Evolutionary conservation across 2,797 vertebrate genomes (phyloP), one percentile per base, ranked within the genome.

Genomic region (Delichon dasypus): DNA sequence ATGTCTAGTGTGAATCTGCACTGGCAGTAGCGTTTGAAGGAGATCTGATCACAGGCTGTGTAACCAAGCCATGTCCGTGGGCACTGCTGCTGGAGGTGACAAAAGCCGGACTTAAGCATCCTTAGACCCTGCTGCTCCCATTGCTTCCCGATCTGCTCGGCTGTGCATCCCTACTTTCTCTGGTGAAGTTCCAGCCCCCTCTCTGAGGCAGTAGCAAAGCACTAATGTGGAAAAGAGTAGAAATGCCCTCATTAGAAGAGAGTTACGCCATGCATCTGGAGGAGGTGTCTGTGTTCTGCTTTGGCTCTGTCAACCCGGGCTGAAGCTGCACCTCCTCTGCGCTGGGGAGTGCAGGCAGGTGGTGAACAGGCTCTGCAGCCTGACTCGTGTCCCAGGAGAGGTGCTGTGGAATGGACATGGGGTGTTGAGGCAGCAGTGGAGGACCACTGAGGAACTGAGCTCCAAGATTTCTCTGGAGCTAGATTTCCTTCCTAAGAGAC

Each of bases 311-410:
- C 60, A 84, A 19, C 45, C 88, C 2, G 0, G 65, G 2, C 18
- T 45, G 30, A 21, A 72, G 45, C 75, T 71, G 78, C 23, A 25
- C 12, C 26, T 89, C 42, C 36, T 50, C 16, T 3, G 89, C 81
- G 36, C 80, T 67, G 73, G 66, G 25, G 29, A 13, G 34, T 7
- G 30, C 54, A 20, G 38, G 30, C 53, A 65, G 34, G 8, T n/a
- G 48, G 12, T 29, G 60, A 38, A 5, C 25, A 26, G 66, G 34
- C 19, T 81, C 51, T 10, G 7, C 32, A 76, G 64, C 26, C 62
- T 5, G 5, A 13, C 23, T 2, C 0, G 0, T n/a, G 51, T 51
- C 44, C 81, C 53, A 22, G 26, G 32, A 72, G 58, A 64, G 50
- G 10, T n/a, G 40, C 40, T 68, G 38, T 40, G 20, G 36, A 76